Percentiles rank a stretch among this genome's conserved stretches.
These are phyloP conservation scores for Alligator sinensis DNA, from an alignment of 2,113 vertebrate species.

Conservation along the genomic window DNA sequence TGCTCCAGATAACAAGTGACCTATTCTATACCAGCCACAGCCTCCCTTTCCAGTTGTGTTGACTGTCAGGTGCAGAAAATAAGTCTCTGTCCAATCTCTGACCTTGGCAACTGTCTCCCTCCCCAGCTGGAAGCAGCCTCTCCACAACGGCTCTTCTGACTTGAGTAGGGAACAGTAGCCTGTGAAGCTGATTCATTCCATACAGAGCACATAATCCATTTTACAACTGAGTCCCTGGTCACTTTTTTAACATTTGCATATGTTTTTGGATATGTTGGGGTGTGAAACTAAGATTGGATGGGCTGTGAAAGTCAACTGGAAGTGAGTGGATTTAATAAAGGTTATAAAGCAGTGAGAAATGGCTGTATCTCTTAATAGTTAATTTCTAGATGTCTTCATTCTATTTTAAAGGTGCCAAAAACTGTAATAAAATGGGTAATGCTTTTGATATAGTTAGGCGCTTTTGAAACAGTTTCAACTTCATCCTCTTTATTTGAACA, in stretches of 20 bases:
- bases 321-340: neutral
- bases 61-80: neutral
- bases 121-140: neutral
- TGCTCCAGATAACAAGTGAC: neutral
- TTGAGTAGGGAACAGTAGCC: neutral
- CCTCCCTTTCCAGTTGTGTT: accelerated
- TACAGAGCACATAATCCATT: neutral
- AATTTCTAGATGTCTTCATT: neutral
- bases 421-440: neutral
- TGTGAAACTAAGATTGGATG: neutral
- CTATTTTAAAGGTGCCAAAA: neutral
- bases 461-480: too few relatives aligned
- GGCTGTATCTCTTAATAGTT: neutral
- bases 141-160: neutral
- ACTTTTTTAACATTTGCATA: neutral
- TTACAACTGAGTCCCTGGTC: neutral
- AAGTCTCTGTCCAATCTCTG: accelerated
- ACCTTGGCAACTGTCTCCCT: neutral
- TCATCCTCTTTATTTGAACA: neutral
- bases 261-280: neutral
- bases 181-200: neutral
- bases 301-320: neutral
- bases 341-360: neutral
- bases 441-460: neutral
- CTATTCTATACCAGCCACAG: accelerated